Evolutionary conservation across 2,113 vertebrate species (phyloP), one percentile per base, ranked within the genome.

Genomic region (Hydropotes inermis): DNA sequence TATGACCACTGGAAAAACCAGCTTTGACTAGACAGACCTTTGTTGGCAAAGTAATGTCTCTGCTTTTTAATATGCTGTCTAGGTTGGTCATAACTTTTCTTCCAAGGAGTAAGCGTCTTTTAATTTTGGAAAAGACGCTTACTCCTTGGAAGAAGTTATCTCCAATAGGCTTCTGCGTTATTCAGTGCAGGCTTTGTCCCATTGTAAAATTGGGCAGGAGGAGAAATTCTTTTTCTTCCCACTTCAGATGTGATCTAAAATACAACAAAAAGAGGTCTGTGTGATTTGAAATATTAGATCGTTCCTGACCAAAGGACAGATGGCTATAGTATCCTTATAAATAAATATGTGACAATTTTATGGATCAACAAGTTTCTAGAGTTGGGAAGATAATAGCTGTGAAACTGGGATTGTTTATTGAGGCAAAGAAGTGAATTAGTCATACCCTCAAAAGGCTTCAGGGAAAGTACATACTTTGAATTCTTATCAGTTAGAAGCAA

Each of bases 401-500:
- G 45, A 87, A 60, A 47, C 43, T 64, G 27, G 23, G 28, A 47
- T 30, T 27, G 21, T 74, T 92, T 45, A 67, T 12, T 33, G 57
- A 87, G 33, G 79, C 36, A 61, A 55, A 93, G 11, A 1, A 58
- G 50, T 21, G 0, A 55, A 30, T 33, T 95, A 70, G 88, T 93
- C 55, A 76, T 70, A n/a, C 28, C 3, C 45, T 95, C 15, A 19
- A 36, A 67, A 57, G 28, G 11, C 50, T 50, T 95, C 15, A 1
- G 90, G 89, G 45, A 84, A 82, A 70, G 64, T 11, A 13, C 27
- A 4, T 57, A 9, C 52, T 93, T 96, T 87, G 58, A 82, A 76
- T 95, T 85, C 84, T 90, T 96, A 79, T 95, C 95, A 88, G 16
- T 84, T 7, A n/a, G 47, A 96, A 95, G 23, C 17, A 60, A 95